Conservation (phyloP, 2,113 vertebrate genomes). For the Prionailurus viverrinus region DNA sequence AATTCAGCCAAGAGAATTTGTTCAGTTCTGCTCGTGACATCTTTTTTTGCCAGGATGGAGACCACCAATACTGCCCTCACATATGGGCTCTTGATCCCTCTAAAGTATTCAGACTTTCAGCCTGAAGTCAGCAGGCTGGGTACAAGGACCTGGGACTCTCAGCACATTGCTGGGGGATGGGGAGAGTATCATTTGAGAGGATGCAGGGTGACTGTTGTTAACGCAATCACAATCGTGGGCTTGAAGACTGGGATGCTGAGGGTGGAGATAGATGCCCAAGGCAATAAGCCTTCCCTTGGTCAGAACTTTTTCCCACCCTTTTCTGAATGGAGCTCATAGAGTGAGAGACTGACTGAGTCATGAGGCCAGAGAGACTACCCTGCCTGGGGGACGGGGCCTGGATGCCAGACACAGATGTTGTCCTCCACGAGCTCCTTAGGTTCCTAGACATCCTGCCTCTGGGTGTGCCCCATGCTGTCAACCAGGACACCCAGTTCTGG, state of each 20-base stretch:
- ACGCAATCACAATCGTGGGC: neutral
- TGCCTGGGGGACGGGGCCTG: neutral
- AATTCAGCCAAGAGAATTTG: constrained; percentile 87
- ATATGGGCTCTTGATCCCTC: constrained; percentile 84
- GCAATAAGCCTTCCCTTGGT: neutral
- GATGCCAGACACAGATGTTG: neutral
- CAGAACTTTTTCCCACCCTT: neutral
- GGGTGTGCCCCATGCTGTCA: neutral
- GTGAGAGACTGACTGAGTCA: neutral
- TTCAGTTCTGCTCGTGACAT: constrained; percentile 83
- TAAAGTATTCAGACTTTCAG: constrained; percentile 82
- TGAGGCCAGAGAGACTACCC: neutral
- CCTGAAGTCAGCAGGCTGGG: neutral
- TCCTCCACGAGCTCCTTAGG: constrained; percentile 36
- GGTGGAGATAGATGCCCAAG: neutral
- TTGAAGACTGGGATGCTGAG: neutral
- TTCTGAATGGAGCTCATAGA: neutral
- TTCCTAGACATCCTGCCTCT: neutral
- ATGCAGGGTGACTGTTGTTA: neutral
- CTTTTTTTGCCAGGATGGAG: constrained; percentile 88
- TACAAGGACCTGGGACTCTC: neutral
- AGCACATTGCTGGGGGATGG: no score
- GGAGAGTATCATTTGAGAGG: neutral
- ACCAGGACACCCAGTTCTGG: neutral
- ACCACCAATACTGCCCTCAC: constrained; percentile 87